These are phyloP conservation scores for Aphodius granarius DNA, from an alignment of 2,888 invertebrate genomes.

Conservation along the genomic window DNA sequence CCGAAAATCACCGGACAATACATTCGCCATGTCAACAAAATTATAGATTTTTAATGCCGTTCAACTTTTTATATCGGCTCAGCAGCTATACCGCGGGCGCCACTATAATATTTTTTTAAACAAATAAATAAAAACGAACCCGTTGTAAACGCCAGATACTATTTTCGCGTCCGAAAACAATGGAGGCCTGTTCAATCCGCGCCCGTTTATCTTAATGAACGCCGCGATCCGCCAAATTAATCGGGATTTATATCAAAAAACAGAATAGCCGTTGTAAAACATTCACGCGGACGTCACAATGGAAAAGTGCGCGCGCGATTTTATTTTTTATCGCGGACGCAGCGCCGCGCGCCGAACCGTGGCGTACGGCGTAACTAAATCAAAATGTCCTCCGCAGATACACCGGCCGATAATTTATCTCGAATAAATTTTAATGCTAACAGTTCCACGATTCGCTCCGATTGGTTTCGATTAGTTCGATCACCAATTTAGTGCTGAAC, in stretches of 20 bases:
- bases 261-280: constrained; percentile 33
- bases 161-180: constrained; percentile 7
- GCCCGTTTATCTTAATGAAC: constrained; percentile 22
- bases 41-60: background rate
- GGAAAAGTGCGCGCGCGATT: constrained; percentile 28
- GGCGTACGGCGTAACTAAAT: constrained; percentile 28
- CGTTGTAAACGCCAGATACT: constrained; percentile 6
- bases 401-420: constrained; percentile 33
- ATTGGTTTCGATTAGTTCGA: constrained; percentile 8
- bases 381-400: constrained; percentile 37
- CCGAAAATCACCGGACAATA: background rate
- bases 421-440: constrained; percentile 36
- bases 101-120: background rate
- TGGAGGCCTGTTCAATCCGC: background rate
- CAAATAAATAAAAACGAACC: background rate
- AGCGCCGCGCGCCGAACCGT: constrained; percentile 5
- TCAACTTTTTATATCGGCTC: background rate
- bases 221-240: constrained; percentile 18
- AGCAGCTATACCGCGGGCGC: background rate
- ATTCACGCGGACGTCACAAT: constrained; percentile 27
- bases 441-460: background rate
- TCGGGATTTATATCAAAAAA: constrained; percentile 26
- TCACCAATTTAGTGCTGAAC: background rate
- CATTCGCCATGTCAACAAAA: background rate
- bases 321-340: constrained; percentile 27